phyloP scores from a whole-genome alignment of 2,888 invertebrate genomes.

The Morinoia aosen region DNA sequence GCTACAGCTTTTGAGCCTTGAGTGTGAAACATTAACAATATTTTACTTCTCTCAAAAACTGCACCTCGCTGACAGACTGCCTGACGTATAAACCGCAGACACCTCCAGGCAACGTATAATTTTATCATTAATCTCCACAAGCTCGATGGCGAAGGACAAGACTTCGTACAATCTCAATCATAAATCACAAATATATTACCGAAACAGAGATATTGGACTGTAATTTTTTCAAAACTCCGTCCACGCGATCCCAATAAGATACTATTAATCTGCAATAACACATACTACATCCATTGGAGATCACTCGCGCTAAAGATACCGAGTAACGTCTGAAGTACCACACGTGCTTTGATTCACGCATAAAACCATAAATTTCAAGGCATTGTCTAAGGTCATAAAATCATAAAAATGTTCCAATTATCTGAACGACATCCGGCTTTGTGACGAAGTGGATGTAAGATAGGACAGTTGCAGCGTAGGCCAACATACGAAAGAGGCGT shows the following conservation, averaged over 20 bases:
- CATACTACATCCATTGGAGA: not conserved
- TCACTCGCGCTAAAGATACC: not conserved
- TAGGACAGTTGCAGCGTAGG: not conserved
- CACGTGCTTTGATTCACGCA: not conserved
- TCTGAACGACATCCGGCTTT: not conserved
- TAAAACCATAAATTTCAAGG: slow-evolving; percentile 7
- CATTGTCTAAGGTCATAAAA: not conserved
- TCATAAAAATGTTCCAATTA: not conserved
- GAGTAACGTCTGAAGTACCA: not conserved
- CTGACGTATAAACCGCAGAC: not conserved
- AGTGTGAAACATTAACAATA: not conserved
- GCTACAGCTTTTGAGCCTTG: not conserved
- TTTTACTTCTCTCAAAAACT: not conserved
- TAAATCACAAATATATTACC: not conserved
- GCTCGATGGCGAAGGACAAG: not conserved
- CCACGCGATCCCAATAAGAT: not conserved
- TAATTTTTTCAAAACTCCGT: not conserved
- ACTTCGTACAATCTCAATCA: not conserved
- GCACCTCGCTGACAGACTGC: not conserved
- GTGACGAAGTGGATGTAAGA: not conserved
- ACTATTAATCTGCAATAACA: not conserved
- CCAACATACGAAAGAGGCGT: not conserved
- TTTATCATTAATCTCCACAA: not conserved
- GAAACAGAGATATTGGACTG: not conserved
- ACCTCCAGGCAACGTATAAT: not conserved